Evolutionary conservation across 2,113 vertebrate genomes (phyloP), one percentile per base, ranked within the genome.

Genomic region (Tragelaphus scriptus): DNA sequence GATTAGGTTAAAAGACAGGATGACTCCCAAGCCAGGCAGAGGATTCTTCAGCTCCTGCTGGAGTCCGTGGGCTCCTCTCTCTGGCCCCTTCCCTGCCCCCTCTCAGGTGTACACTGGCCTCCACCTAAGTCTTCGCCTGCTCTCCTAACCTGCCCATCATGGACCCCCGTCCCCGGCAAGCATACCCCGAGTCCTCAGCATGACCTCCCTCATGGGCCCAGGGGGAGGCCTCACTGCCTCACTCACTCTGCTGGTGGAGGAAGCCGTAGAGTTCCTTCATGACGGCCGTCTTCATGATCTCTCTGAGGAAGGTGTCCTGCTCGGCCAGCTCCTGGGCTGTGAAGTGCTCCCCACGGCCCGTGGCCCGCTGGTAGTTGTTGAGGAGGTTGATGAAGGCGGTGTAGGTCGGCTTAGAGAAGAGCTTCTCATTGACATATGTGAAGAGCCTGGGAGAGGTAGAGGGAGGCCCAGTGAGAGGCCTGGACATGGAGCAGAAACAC

Each of bases 341-440:
- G 98, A 99, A 99, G 30, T 98, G 92, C 98, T 99, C 99, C 0
- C 98, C 79, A 3, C 91, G 98, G 63, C 99, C 99, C 0, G 99
- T 99, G 26, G 96, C 98, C 97, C 99, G 97, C 63, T 99, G 96
- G 98, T 99, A 99, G 97, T 99, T 99, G 98, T 99, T 99, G 96
- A 99, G 98, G 90, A 99, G 97, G 14, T 98, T 98, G 80, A 99
- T 98, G 81, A 99, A 99, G 79, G 99, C 99, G 1, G 99, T 97
- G 0, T 99, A 99, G 4, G 99, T 99, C 5, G 99, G 99, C 85
- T 98, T 99, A 97, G 99, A 99, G 94, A 99, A 99, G 23, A 99
- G 96, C 23, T 92, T 26, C 98, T 99, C 99, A 0, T 99, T 99
- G 98, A 99, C 98, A 7, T 98, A 98, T 0, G 80, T 98, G 98